A percentile compares a stretch with the other conserved stretches of the same genome.
phyloP scores from a whole-genome alignment of 2,113 vertebrate species.

The Anthoscopus minutus region DNA sequence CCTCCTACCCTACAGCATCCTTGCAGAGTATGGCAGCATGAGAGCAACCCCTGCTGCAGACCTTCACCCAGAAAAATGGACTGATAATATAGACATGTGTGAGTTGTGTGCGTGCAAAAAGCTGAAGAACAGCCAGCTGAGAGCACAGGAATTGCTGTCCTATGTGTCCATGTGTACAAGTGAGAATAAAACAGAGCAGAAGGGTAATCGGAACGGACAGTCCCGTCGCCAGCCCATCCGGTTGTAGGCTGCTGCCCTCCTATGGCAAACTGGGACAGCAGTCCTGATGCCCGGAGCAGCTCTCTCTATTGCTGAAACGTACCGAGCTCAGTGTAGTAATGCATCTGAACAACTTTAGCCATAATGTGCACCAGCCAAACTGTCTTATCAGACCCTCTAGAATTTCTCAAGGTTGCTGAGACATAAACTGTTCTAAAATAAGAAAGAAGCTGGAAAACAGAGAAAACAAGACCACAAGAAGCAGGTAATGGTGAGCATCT shows the following conservation, averaged over 20 bases:
- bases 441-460: too few relatives aligned
- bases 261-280: background rate
- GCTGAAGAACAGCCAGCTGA: background rate
- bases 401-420: too few relatives aligned
- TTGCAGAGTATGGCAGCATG: background rate
- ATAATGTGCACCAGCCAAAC: too few relatives aligned
- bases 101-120: background rate
- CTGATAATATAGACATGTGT: background rate
- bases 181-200: background rate
- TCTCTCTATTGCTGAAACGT: background rate
- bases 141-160: fast-evolving
- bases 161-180: too few relatives aligned
- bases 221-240: background rate
- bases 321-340: too few relatives aligned
- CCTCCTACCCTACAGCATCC: background rate
- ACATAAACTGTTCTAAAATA: too few relatives aligned
- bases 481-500: too few relatives aligned
- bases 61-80: background rate
- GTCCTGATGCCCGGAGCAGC: background rate
- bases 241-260: constrained; percentile 29
- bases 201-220: background rate
- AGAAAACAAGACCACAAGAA: too few relatives aligned
- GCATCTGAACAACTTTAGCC: too few relatives aligned
- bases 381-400: too few relatives aligned
- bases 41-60: background rate